These are phyloP conservation scores for Alethe diademata DNA, from an alignment of 2,113 vertebrate species.

Conservation along the genomic window DNA sequence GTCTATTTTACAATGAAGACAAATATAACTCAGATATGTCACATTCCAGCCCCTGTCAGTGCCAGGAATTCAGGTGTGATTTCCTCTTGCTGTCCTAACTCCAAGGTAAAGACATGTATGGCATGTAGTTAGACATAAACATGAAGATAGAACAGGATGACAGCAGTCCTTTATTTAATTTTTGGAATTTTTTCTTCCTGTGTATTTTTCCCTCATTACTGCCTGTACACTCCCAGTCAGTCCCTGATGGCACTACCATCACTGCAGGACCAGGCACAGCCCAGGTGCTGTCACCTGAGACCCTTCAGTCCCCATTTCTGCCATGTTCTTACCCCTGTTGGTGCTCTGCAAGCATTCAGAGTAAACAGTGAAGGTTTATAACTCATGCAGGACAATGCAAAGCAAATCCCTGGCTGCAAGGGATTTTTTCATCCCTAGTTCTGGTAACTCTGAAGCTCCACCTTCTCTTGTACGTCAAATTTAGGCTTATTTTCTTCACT, in stretches of 20 bases:
- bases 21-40: neutral
- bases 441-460: neutral
- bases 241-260: neutral
- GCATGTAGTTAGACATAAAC: neutral
- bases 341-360: neutral
- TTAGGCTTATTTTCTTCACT: neutral
- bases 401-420: neutral
- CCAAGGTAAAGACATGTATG: neutral
- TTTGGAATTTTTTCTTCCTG: neutral
- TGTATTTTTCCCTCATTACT: neutral
- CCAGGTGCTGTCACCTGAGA: neutral
- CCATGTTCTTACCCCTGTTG: neutral
- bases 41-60: neutral
- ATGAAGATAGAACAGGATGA: fast-evolving
- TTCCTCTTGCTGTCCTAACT: neutral
- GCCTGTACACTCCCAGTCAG: too few species aligned
- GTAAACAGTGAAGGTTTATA: neutral
- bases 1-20: neutral
- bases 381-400: neutral
- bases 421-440: neutral
- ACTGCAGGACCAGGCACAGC: neutral
- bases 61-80: neutral
- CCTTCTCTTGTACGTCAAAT: neutral
- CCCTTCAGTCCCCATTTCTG: neutral
- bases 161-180: neutral